These are phyloP conservation scores for Stichopus horrens DNA, from an alignment of 53 echinoderm and acorn worm species.

Conservation along the genomic window DNA sequence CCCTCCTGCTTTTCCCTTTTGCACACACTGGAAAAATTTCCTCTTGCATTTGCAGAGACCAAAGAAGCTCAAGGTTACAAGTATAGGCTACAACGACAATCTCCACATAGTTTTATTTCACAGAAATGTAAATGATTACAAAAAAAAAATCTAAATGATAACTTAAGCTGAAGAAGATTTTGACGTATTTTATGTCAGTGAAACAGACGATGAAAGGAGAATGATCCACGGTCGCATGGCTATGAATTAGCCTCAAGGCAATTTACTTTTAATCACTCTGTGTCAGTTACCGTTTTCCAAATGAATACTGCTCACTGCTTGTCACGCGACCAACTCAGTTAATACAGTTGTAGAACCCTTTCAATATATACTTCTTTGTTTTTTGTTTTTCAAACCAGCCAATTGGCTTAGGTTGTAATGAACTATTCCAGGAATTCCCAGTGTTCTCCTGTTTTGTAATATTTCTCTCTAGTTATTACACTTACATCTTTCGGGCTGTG, in stretches of 20 bases:
- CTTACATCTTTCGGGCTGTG: not conserved
- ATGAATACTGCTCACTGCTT: slow-evolving; percentile 8
- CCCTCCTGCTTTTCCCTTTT: too few species aligned
- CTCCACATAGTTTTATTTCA: too few species aligned
- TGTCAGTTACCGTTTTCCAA: not conserved
- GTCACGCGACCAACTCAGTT: not conserved
- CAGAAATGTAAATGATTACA: too few species aligned
- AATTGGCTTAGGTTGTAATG: not conserved
- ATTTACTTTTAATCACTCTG: not conserved
- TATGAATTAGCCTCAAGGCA: slow-evolving; percentile 2
- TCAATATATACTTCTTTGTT: not conserved
- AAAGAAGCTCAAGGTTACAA: too few species aligned
- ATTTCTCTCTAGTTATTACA: not conserved
- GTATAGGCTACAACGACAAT: too few species aligned
- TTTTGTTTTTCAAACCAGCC: not conserved
- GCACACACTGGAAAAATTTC: too few species aligned
- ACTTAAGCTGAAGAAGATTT: too few species aligned
- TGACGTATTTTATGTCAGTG: too few species aligned
- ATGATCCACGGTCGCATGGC: too few species aligned
- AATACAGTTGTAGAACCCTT: not conserved
- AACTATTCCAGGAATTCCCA: not conserved
- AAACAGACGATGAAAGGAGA: too few species aligned
- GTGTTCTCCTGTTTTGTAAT: not conserved
- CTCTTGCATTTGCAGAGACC: too few species aligned
- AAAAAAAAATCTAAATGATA: too few species aligned